Conservation (phyloP, 2,797 vertebrate species). For the Tinamus major region DNA sequence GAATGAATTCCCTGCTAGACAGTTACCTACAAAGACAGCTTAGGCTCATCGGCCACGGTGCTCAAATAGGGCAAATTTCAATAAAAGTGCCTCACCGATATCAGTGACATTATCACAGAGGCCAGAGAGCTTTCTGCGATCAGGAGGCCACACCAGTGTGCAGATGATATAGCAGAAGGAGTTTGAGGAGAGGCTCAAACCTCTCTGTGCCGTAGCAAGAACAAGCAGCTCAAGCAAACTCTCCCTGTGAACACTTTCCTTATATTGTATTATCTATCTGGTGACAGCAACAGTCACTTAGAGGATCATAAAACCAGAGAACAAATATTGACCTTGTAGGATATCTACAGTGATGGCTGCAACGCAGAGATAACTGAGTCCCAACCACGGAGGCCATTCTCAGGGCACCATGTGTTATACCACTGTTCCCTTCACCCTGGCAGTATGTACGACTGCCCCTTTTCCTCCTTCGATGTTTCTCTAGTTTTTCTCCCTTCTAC, state of each 20-base stretch:
- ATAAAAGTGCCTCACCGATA: background rate
- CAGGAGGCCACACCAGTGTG: accelerated
- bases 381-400: background rate
- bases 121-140: background rate
- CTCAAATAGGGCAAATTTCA: background rate
- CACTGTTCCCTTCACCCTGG: background rate
- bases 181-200: background rate
- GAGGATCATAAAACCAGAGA: background rate
- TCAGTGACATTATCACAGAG: background rate
- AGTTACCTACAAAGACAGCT: background rate
- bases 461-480: background rate
- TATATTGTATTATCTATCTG: background rate
- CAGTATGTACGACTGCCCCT: background rate
- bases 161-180: background rate
- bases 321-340: background rate
- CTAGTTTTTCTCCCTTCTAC: background rate
- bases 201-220: background rate
- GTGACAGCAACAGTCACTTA: background rate
- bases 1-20: accelerated
- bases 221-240: background rate
- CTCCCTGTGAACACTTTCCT: background rate
- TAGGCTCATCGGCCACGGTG: background rate
- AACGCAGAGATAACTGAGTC: background rate
- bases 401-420: background rate
- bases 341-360: background rate